A percentile compares a stretch with the other conserved stretches of the same genome.
These are phyloP conservation scores for Leptinotarsa haldemani DNA, from an alignment of 2,888 invertebrate species.

Conservation along the genomic window DNA sequence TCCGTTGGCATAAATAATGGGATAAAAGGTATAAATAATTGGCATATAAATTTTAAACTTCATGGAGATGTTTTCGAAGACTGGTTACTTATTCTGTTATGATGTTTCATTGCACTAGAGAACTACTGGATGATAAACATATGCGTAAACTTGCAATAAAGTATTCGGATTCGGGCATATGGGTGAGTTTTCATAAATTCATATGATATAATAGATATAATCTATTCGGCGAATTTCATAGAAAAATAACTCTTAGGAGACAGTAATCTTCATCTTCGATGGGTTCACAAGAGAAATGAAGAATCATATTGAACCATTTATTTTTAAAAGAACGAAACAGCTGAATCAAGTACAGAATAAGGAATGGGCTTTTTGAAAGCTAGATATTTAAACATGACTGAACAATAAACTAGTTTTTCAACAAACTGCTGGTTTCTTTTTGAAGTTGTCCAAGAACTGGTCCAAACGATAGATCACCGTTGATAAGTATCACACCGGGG, in stretches of 20 bases:
- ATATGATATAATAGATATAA: neutral
- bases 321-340: conserved; percentile 86
- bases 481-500: conserved; percentile 28
- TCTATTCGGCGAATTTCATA: neutral
- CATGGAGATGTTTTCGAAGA: conserved; percentile 76
- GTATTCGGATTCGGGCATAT: conserved; percentile 95
- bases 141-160: conserved; percentile 72
- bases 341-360: conserved; percentile 91
- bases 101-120: conserved; percentile 86
- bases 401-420: neutral
- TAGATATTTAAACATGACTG: conserved; percentile 73
- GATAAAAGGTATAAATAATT: no score
- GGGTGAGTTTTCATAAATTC: conserved; percentile 69
- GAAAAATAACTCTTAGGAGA: conserved; percentile 72
- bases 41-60: no score
- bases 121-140: conserved; percentile 81
- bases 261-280: conserved; percentile 92
- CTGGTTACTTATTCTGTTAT: conserved; percentile 89
- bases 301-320: conserved; percentile 82
- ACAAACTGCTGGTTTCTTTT: conserved; percentile 4
- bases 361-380: conserved; percentile 92
- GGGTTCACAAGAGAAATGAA: conserved; percentile 68
- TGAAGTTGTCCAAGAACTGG: conserved; percentile 6
- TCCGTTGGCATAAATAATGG: no score
- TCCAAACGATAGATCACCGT: conserved; percentile 22